Evolutionary conservation across 1,140 invertebrate genomes (phyloP), one percentile per base, ranked within the genome.

Genomic region (Drosophila sulfurigaster): DNA sequence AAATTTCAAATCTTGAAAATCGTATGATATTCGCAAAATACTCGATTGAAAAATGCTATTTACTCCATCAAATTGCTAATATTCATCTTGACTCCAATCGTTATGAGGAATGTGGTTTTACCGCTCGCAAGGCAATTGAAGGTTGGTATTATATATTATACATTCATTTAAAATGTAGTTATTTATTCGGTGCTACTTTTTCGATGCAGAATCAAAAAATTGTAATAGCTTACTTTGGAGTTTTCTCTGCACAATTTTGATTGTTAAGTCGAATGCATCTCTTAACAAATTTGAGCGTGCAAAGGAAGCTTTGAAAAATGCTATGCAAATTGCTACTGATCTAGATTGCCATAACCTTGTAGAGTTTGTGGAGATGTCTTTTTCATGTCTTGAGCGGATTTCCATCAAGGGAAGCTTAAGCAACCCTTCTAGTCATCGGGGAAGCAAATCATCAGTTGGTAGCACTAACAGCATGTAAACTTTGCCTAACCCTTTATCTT

Each of bases 31-130:
- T 88, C 52, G 80, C 91, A 0, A 79, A 79, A 38, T 78, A 91
- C n/a, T 60, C 82, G 0, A 90, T 92, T 16, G 91, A 92, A 45
- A 92, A 81, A 16, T 82, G 79, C 38, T 92, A 92, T 72, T 30
- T 92, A 25, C 57, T 90, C 16, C 81, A 92, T 46, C 71, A 91
- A 72, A 90, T 92, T 45, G 88, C 74, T 3, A 54, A 38, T 7
- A 73, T 63, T 38, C 91, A 92, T 75, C 68, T 92, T 5, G 16
- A 73, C 3, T 58, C 81, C 6, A 78, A 78, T 63, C 79, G 74
- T 20, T 89, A 72, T 56, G 79, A 89, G 16, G 88, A 92, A 68
- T 83, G 82, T 16, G 79, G 75, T 30, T 91, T 85, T 38, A 63
- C 45, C 28, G 86, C 91, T 7, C 76, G 82, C 7, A 92, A 90